phyloP scores from a whole-genome alignment of 1,140 invertebrate genomes.

The Sinonovacula constricta region DNA sequence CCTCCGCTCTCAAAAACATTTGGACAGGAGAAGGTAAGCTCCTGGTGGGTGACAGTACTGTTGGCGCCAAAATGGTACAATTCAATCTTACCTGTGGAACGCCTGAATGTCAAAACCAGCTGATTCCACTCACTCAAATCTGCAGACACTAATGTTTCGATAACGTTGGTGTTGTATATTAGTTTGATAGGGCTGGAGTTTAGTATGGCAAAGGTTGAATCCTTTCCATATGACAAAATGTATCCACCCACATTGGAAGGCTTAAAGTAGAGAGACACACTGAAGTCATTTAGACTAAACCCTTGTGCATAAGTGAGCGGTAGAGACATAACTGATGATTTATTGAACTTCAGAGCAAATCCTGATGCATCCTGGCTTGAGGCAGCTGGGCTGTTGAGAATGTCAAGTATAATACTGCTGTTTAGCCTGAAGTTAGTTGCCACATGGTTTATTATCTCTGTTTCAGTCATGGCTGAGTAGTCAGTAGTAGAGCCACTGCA shows the following conservation, averaged over 20 bases:
- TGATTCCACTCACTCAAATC: constrained; percentile 58
- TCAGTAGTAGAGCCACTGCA: constrained; percentile 41
- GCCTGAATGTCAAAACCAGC: constrained; percentile 53
- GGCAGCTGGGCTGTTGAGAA: constrained; percentile 20
- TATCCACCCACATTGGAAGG: constrained; percentile 51
- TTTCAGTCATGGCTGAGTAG: constrained; percentile 37
- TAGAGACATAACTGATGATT: constrained; percentile 49
- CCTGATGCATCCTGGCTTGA: constrained; percentile 40
- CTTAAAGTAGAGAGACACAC: constrained; percentile 56
- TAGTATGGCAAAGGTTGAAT: constrained; percentile 42
- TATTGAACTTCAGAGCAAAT: constrained; percentile 60
- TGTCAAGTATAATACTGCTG: constrained; percentile 38
- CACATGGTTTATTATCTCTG: constrained; percentile 44
- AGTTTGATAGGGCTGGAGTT: constrained; percentile 51
- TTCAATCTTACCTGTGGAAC: constrained; percentile 29
- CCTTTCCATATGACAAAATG: constrained; percentile 57
- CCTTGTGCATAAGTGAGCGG: constrained; percentile 27
- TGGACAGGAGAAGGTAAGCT: constrained; percentile 40
- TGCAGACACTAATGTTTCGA: constrained; percentile 32
- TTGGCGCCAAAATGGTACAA: constrained; percentile 55
- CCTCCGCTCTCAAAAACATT: constrained; percentile 51
- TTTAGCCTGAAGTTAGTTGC: constrained; percentile 33
- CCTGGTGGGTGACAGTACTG: constrained; percentile 50
- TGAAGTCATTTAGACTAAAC: constrained; percentile 49
- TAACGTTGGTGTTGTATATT: constrained; percentile 34